Evolutionary conservation across 1,140 invertebrate species (phyloP).

Genomic region (Camponotus pennsylvanicus): DNA sequence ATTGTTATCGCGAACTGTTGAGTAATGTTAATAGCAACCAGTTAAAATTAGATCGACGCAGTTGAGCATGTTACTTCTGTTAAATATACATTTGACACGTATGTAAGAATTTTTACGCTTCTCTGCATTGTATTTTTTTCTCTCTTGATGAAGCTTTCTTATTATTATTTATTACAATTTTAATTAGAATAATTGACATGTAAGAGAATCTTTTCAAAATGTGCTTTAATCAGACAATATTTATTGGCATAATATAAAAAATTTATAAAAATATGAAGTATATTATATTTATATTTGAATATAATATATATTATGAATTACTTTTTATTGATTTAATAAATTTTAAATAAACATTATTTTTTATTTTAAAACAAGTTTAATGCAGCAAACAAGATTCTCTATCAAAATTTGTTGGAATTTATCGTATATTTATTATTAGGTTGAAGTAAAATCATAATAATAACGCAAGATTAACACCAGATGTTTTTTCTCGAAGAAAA

Average conservation of each 20-base stretch:
- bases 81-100: neutral
- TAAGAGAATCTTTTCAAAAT: no score
- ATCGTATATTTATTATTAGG: neutral
- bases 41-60: slow-evolving; percentile 10
- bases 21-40: neutral
- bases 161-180: slow-evolving; percentile 28
- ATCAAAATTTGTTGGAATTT: neutral
- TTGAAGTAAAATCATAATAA: neutral
- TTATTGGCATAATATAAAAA: no score
- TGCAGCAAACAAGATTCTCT: neutral
- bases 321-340: neutral
- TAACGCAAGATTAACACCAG: slow-evolving; percentile 8
- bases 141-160: no score
- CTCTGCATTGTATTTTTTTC: neutral
- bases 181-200: slow-evolving; percentile 5
- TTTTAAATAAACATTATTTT: neutral
- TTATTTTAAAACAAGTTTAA: neutral
- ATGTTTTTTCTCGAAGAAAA: slow-evolving; percentile 19
- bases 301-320: neutral
- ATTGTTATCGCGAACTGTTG: slow-evolving; percentile 7
- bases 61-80: slow-evolving; percentile 16
- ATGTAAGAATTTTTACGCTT: slow-evolving; percentile 12
- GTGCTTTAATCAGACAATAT: no score
- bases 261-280: no score
- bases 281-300: no score